These are phyloP conservation scores for Mesorhabditis sp. DNA, from an alignment of 2,888 invertebrate species.

Conservation along the genomic window DNA sequence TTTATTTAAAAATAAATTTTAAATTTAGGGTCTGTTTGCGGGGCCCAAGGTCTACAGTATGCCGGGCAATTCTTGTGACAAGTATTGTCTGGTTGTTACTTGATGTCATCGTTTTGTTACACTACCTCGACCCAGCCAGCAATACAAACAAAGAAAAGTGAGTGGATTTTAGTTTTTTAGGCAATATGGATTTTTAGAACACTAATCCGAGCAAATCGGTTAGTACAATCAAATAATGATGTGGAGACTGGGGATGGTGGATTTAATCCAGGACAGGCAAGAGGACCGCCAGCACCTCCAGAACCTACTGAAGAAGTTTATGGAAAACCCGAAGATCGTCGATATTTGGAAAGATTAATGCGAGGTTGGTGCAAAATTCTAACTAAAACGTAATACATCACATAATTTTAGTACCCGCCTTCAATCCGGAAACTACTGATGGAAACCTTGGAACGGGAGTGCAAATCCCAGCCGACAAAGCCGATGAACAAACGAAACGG, in stretches of 20 bases:
- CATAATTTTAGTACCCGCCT: constrained; percentile 26
- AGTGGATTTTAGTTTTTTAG: neutral
- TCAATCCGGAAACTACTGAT: constrained; percentile 27
- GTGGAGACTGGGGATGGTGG: neutral
- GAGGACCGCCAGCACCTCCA: neutral
- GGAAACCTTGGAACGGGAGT: constrained; percentile 53
- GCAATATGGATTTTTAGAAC: no score
- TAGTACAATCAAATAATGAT: neutral
- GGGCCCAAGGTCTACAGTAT: constrained; percentile 48
- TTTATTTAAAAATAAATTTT: constrained; percentile 13
- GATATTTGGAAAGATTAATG: neutral
- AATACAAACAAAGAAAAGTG: neutral
- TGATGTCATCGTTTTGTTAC: constrained; percentile 52
- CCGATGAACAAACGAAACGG: constrained; percentile 43
- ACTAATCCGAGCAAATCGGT: no score
- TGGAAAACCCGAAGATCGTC: constrained; percentile 11
- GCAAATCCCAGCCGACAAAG: constrained; percentile 34
- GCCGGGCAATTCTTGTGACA: constrained; percentile 54
- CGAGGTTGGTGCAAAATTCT: constrained; percentile 7
- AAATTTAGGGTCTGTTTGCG: constrained; percentile 20
- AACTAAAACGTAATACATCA: constrained; percentile 7
- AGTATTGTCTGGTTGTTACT: constrained; percentile 56
- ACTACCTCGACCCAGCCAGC: constrained; percentile 48
- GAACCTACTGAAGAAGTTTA: constrained; percentile 16
- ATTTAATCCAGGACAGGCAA: neutral